phyloP scores from a whole-genome alignment of 2,113 vertebrate species.

The Bos indicus region DNA sequence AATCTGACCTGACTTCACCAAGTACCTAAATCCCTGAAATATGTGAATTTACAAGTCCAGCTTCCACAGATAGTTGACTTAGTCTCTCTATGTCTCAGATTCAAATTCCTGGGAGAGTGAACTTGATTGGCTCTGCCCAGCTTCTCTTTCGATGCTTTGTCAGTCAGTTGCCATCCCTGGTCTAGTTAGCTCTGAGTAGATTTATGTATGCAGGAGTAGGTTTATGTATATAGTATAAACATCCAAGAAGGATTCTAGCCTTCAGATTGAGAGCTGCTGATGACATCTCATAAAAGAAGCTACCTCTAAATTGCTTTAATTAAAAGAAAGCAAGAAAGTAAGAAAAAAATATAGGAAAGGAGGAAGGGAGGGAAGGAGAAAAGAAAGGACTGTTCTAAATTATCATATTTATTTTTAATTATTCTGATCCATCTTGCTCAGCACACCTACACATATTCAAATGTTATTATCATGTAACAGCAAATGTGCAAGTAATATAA shows the following conservation, averaged over 20 bases:
- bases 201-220: background rate
- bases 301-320: background rate
- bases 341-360: background rate
- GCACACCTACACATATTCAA: background rate
- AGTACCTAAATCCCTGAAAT: background rate
- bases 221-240: background rate
- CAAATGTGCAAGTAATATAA: background rate
- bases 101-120: background rate
- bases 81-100: background rate
- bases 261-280: background rate
- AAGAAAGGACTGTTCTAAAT: background rate
- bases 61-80: background rate
- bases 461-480: background rate
- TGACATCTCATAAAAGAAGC: background rate
- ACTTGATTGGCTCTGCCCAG: background rate
- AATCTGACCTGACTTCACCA: background rate
- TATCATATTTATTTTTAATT: background rate
- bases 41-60: background rate
- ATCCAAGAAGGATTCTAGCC: background rate
- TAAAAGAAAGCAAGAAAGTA: background rate
- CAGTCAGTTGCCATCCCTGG: background rate
- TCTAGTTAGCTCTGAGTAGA: background rate
- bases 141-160: background rate
- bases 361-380: background rate
- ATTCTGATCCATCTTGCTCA: background rate